Evolutionary conservation across 2,888 invertebrate genomes (phyloP), one percentile per base, ranked within the genome.

Genomic region (Germaria angustata): DNA sequence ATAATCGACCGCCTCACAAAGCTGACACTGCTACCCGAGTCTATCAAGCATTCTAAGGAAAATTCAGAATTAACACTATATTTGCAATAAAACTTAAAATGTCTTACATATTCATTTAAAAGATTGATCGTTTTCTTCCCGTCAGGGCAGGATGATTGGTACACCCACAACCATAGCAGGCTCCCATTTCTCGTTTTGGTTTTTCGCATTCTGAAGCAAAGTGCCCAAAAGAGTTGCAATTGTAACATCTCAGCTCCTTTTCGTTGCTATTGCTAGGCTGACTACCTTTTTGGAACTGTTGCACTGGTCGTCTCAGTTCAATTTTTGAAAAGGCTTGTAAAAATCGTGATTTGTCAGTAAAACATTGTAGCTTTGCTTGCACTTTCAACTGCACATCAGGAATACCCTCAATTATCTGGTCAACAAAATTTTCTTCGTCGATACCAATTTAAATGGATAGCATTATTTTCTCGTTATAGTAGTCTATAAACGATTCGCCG

Each of bases 101-200:
- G 55, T 22, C 63, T 71, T 39, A 78, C 61, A 71, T 65, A 69
- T 41, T 49, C 59, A 66, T 73, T 32, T 4, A 7, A 1, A 0
- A 44, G 1, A 49, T 36, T 11, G 15, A 68, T 44, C 0, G 41
- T 6, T 0, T 15, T 9, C 17, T 44, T 80, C n/a, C 63, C 4
- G 6, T 69, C 80, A 0, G 75, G 46, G 22, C 80, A 80, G 6
- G 53, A 22, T 80, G 84, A 3, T 32, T 46, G 8, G 39, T 0
- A 8, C 71, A 75, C 0, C 84, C 71, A 11, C 84, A 81, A 0
- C 20, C 79, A 36, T 75, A 81, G 22, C 81, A 81, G 0, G 81
- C 68, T 11, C 72, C 81, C n/a, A 68, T 15, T 15, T 63, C n/a
- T n/a, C n/a, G n/a, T n/a, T n/a, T n/a, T n/a, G n/a, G n/a, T n/a